Conservation (phyloP, 92 coral and sea anemone species). For the Phenganax stokvisi region DNA sequence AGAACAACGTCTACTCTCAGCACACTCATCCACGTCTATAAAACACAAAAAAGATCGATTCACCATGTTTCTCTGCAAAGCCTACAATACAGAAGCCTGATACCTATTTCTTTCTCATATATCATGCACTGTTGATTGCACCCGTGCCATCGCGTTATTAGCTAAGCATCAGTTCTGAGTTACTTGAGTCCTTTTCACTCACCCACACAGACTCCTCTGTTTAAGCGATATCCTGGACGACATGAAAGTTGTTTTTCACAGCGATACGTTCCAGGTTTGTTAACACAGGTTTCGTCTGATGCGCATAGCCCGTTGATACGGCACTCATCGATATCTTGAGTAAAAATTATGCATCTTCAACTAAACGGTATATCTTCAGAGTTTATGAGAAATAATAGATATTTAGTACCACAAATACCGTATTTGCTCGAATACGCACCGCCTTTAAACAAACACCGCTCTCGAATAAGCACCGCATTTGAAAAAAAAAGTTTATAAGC, state of each 20-base stretch:
- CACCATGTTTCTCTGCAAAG: background rate
- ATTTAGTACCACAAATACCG: too few relatives aligned
- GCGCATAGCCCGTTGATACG: background rate
- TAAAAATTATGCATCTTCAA: too few relatives aligned
- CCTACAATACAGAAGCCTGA: background rate
- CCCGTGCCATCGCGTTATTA: background rate
- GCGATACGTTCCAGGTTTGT: constrained; percentile 17
- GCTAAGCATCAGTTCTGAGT: background rate
- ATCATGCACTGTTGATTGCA: background rate
- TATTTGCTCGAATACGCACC: too few relatives aligned
- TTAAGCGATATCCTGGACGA: constrained; percentile 9
- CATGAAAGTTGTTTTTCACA: background rate
- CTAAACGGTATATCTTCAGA: too few relatives aligned
- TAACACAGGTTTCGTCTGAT: background rate
- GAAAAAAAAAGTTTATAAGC: too few relatives aligned
- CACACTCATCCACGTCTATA: constrained; percentile 19
- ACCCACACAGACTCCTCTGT: constrained; percentile 15
- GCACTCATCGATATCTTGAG: background rate
- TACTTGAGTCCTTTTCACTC: background rate
- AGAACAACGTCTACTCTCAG: background rate
- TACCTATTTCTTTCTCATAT: background rate
- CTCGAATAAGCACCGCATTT: too few relatives aligned
- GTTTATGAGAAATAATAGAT: too few relatives aligned
- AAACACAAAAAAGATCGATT: background rate
- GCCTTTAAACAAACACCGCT: too few relatives aligned